Evolutionary conservation across 2,113 vertebrate species (phyloP), one percentile per base, ranked within the genome.

Genomic region (Chaetodon trifascialis): DNA sequence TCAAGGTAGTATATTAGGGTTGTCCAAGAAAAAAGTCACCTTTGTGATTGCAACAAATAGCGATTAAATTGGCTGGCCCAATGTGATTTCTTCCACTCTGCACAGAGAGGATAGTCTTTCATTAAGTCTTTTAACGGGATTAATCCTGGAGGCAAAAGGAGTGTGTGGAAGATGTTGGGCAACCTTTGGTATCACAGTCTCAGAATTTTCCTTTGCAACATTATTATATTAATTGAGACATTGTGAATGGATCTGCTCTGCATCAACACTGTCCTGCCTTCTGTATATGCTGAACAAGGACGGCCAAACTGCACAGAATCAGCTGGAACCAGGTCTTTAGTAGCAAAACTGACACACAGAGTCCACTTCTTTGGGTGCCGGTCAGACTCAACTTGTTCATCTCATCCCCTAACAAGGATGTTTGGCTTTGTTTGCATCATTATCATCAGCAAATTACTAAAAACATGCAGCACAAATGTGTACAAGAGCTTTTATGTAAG

Each of bases 41-140:
- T 68, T 52, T 67, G 68, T 58, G n/a, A 66, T 30, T 25, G 30
- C 23, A 46, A 40, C 34, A 52, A 55, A 80, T 17, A 51, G 9
- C 34, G 14, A 80, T 70, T 64, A 19, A 59, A 79, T 30, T 36
- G 44, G 1, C 68, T 10, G 21, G 16, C n/a, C 40, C 49, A 42
- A 17, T 51, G 10, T 51, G 30, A 30, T 49, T 51, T 23, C 30
- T 17, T 79, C 34, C 10, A 25, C 10, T 44, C 42, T 44, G 42
- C 19, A 49, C 14, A 59, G 42, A 62, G 25, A 52, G 36, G 30
- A 16, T 17, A 30, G 1, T n/a, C 10, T 0, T 16, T 64, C 47
- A 19, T 30, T 21, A 73, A 15, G 42, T 25, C 4, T 69, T 78
- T 60, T 52, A 30, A 56, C 55, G 17, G 2, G 16, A 63, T 68